Conservation (phyloP, 2,888 invertebrate genomes). For the Vannuccia rotundouncinata region DNA sequence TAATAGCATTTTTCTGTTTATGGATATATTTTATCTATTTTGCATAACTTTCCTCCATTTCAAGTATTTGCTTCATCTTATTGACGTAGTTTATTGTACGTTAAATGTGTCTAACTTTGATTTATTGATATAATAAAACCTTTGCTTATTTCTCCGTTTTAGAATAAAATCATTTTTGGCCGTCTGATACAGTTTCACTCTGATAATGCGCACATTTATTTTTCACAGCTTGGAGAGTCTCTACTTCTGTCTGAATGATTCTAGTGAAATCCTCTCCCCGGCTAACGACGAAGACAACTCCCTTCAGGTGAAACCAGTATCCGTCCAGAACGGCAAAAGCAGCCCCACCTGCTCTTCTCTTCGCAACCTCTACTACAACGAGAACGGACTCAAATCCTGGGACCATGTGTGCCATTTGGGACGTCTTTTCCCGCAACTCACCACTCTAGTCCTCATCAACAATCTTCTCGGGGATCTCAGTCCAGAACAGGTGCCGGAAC, state of each 20-base stretch:
- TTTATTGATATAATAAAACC: no score
- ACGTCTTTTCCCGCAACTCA: slow-evolving; percentile 62
- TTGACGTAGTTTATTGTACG: no score
- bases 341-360: slow-evolving; percentile 63
- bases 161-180: no score
- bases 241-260: not conserved
- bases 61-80: no score
- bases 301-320: slow-evolving; percentile 44
- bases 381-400: slow-evolving; percentile 79
- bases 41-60: no score
- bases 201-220: no score
- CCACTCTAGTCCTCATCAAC: not conserved
- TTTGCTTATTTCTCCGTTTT: no score
- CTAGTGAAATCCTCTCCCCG: not conserved
- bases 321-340: no score
- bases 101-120: no score
- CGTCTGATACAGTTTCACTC: no score
- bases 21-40: no score
- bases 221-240: not conserved
- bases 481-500: not conserved
- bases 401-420: slow-evolving; percentile 74
- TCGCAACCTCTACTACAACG: slow-evolving; percentile 75
- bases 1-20: no score
- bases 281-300: not conserved
- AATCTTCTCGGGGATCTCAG: not conserved